phyloP scores from a whole-genome alignment of 2,888 invertebrate genomes.

The Chymomyza caudatula region DNA sequence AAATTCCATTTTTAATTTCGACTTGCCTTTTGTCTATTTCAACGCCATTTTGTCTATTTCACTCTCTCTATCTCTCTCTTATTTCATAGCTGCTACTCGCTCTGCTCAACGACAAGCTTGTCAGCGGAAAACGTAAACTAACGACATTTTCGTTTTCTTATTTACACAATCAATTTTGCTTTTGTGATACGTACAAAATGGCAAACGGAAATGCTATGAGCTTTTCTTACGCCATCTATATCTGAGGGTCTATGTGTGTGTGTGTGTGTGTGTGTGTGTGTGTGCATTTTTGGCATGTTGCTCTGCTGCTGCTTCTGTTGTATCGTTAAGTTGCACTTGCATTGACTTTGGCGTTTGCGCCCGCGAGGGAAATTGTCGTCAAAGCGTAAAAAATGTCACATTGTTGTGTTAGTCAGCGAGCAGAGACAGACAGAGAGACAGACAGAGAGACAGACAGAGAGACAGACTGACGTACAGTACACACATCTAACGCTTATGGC shows the following conservation, averaged over 20 bases:
- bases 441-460: not conserved
- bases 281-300: not conserved
- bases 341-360: slow-evolving; percentile 48
- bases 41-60: slow-evolving; percentile 29
- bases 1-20: slow-evolving; percentile 69
- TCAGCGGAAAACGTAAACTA: slow-evolving; percentile 71
- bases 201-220: slow-evolving; percentile 14
- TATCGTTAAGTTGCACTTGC: slow-evolving; percentile 52
- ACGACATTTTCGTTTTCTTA: slow-evolving; percentile 70
- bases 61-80: not conserved
- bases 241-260: not conserved
- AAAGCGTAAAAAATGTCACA: slow-evolving; percentile 64
- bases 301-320: slow-evolving; percentile 18
- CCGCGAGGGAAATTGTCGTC: slow-evolving; percentile 68
- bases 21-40: slow-evolving; percentile 36
- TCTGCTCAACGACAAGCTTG: slow-evolving; percentile 40
- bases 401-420: slow-evolving; percentile 58
- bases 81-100: slow-evolving; percentile 1
- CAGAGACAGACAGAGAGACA: too few relatives aligned
- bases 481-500: slow-evolving; percentile 35
- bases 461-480: slow-evolving; percentile 14
- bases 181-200: slow-evolving; percentile 48
- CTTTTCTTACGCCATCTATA: not conserved
- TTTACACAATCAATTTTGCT: slow-evolving; percentile 71
- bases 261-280: not conserved